phyloP scores from a whole-genome alignment of 2,888 invertebrate species.

The Drosophila austrosaltans region DNA sequence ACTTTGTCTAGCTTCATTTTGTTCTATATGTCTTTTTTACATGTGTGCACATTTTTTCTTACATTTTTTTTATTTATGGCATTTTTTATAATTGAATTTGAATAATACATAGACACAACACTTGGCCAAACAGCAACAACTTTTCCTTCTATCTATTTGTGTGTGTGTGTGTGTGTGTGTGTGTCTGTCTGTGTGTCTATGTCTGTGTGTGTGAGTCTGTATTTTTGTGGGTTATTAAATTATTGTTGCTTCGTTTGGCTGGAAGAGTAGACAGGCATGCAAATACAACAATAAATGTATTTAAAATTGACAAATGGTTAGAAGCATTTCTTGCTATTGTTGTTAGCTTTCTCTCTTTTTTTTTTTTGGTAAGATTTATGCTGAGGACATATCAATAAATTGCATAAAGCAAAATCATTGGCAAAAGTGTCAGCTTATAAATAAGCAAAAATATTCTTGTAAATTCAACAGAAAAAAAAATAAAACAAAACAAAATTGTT shows the following conservation, averaged over 20 bases:
- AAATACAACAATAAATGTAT: constrained; percentile 64
- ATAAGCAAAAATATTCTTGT: constrained; percentile 26
- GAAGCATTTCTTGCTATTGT: constrained; percentile 44
- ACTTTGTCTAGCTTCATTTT: not conserved
- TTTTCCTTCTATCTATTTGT: constrained; percentile 10
- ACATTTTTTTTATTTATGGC: constrained; percentile 60
- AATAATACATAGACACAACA: constrained; percentile 68
- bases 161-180: constrained; percentile 12
- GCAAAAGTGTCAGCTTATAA: constrained; percentile 48
- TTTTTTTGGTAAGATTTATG: constrained; percentile 46
- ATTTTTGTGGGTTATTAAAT: constrained; percentile 61
- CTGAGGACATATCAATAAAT: constrained; percentile 19
- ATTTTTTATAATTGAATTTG: constrained; percentile 70
- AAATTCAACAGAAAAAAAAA: too few relatives aligned
- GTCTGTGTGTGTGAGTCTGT: constrained; percentile 36
- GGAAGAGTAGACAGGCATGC: constrained; percentile 50
- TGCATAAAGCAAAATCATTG: constrained; percentile 17
- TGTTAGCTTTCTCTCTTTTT: constrained; percentile 33
- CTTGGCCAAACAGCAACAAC: constrained; percentile 49
- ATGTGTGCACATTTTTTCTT: constrained; percentile 36
- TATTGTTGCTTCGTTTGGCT: constrained; percentile 58
- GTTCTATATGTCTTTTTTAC: constrained; percentile 21
- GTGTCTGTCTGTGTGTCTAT: constrained; percentile 29
- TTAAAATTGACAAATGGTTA: constrained; percentile 68
- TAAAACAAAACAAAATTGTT: too few relatives aligned